Conservation (phyloP, 2,888 invertebrate genomes). For the Syrista parreyssii region DNA sequence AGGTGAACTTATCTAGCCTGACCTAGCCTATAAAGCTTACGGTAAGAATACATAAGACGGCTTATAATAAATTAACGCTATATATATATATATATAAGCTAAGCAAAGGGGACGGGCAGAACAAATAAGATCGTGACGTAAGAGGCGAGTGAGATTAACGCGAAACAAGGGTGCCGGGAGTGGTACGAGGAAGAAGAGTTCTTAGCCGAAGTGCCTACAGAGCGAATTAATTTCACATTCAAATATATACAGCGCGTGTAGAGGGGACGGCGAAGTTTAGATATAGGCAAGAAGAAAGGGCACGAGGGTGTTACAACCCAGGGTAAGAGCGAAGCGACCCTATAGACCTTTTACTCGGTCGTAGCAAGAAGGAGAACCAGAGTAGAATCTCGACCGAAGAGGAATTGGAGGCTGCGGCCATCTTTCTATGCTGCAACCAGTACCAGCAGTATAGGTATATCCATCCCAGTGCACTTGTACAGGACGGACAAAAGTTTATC, state of each 20-base stretch:
- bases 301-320: not conserved
- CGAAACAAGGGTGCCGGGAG: not conserved
- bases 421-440: not conserved
- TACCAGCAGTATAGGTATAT: not conserved
- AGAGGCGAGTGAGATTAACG: slow-evolving; percentile 24
- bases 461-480: not conserved
- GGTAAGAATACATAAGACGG: not conserved
- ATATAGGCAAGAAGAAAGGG: not conserved
- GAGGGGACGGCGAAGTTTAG: not conserved
- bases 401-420: not conserved
- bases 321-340: not conserved
- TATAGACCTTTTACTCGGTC: not conserved
- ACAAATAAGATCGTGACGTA: slow-evolving; percentile 28
- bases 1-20: not conserved
- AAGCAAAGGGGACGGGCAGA: slow-evolving; percentile 14
- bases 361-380: slow-evolving; percentile 16
- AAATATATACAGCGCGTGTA: slow-evolving; percentile 28
- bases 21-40: not conserved
- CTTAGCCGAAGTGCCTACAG: slow-evolving; percentile 13
- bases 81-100: slow-evolving; percentile 6
- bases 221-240: slow-evolving; percentile 37
- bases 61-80: not conserved
- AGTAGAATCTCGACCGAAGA: slow-evolving; percentile 11
- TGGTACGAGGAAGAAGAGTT: slow-evolving; percentile 5
- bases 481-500: not conserved